These are phyloP conservation scores for Steinernema feltiae DNA, from an alignment of 1,140 invertebrate species.

Conservation along the genomic window DNA sequence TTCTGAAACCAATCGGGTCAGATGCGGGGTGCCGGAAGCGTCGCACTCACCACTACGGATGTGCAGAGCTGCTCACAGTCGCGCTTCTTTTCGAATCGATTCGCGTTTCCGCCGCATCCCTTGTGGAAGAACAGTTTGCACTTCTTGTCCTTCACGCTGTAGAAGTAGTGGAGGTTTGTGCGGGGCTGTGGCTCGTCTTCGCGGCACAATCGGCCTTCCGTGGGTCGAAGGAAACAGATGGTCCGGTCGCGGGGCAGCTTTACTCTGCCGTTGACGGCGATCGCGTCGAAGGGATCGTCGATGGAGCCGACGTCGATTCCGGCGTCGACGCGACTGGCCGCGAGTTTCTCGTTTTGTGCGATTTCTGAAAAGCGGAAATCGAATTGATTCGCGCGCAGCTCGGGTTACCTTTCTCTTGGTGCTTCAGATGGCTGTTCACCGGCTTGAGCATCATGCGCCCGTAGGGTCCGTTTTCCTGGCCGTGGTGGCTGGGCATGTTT, in stretches of 20 bases:
- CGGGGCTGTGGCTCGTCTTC: slow-evolving; percentile 34
- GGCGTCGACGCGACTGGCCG: neutral
- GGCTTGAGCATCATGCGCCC: slow-evolving; percentile 25
- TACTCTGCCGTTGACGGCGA: neutral
- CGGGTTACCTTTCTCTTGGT: slow-evolving; percentile 22
- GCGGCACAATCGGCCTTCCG: slow-evolving; percentile 30
- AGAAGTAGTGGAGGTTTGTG: slow-evolving; percentile 40
- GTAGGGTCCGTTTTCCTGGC: slow-evolving; percentile 13
- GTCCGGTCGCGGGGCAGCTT: slow-evolving; percentile 17
- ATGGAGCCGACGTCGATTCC: neutral
- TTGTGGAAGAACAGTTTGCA: slow-evolving; percentile 52
- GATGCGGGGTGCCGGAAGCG: neutral
- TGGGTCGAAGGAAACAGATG: slow-evolving; percentile 32
- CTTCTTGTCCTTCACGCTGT: slow-evolving; percentile 19
- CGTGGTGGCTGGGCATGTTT: slow-evolving; percentile 16
- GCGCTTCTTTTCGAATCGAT: slow-evolving; percentile 37
- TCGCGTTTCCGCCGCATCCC: slow-evolving; percentile 38
- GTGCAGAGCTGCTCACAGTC: slow-evolving; percentile 37
- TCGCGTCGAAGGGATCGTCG: slow-evolving; percentile 19
- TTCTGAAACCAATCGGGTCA: neutral
- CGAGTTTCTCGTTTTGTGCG: slow-evolving; percentile 7
- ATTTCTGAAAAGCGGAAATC: slow-evolving; percentile 9
- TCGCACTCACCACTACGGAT: neutral
- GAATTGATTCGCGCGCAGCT: neutral
- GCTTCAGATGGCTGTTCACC: neutral